These are phyloP conservation scores for Limnephilus rhombicus DNA, from an alignment of 2,888 invertebrate species.

Conservation along the genomic window DNA sequence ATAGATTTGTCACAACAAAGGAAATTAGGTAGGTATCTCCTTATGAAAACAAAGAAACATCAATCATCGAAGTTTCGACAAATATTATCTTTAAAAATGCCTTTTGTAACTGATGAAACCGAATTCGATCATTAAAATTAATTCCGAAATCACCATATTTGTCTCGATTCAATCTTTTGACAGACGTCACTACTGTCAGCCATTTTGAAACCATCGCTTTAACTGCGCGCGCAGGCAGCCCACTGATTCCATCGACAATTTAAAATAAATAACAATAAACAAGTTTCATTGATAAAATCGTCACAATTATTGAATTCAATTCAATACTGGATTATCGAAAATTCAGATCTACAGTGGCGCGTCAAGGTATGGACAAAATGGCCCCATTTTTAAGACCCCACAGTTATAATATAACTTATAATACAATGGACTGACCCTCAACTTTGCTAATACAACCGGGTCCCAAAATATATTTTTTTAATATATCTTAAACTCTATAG, in stretches of 20 bases:
- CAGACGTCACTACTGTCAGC: constrained; percentile 5
- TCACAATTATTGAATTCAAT: constrained; percentile 27
- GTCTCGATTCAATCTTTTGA: constrained; percentile 12
- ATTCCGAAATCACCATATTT: constrained; percentile 17
- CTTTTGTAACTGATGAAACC: background rate
- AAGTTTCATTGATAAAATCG: constrained; percentile 20
- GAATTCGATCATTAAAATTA: background rate
- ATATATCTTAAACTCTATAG: too few species aligned
- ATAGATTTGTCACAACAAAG: background rate
- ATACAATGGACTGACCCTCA: too few species aligned
- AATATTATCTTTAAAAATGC: background rate
- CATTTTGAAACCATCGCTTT: background rate
- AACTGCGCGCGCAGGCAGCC: constrained; percentile 4
- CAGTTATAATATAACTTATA: too few species aligned
- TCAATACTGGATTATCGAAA: background rate
- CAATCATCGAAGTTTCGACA: background rate
- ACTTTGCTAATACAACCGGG: too few species aligned
- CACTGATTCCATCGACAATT: constrained; percentile 2
- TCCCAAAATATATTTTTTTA: too few species aligned
- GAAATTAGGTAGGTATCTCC: background rate
- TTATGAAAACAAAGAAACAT: background rate
- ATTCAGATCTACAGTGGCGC: background rate
- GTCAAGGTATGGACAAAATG: background rate
- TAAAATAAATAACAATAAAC: background rate
- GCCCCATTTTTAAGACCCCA: too few species aligned